phyloP scores from a whole-genome alignment of 1,140 invertebrate species.

The Drosophila yakuba region DNA sequence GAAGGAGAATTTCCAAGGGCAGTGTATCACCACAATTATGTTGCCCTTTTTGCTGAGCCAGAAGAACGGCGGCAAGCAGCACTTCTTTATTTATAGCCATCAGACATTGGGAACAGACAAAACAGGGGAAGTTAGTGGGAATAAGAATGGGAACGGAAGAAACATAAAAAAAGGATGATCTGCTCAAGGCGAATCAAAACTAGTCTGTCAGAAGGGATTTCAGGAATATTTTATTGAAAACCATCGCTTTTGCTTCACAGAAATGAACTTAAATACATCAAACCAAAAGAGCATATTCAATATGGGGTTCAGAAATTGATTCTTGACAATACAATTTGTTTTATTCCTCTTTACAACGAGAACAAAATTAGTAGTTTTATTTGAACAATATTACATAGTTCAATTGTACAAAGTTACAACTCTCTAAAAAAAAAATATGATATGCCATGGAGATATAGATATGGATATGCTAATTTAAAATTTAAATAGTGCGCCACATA shows the following conservation, averaged over 20 bases:
- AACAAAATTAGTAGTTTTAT: too few species aligned
- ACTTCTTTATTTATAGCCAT: constrained; percentile 52
- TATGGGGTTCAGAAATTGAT: too few species aligned
- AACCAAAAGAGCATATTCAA: too few species aligned
- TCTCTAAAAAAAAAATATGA: too few species aligned
- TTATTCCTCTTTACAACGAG: too few species aligned
- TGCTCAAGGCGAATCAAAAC: not conserved
- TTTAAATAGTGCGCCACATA: not conserved
- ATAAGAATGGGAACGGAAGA: constrained; percentile 13
- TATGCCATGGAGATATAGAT: too few species aligned
- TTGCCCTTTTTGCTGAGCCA: constrained; percentile 49
- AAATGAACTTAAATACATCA: not conserved
- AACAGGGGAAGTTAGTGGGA: constrained; percentile 2
- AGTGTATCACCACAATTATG: constrained; percentile 40
- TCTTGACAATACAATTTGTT: too few species aligned
- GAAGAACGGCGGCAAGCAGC: constrained; percentile 32
- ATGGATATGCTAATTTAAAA: not conserved
- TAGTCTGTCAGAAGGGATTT: not conserved
- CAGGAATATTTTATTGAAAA: not conserved
- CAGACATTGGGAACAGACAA: not conserved
- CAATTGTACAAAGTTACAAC: too few species aligned
- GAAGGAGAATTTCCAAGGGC: not conserved
- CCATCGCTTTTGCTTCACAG: not conserved
- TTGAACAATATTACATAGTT: too few species aligned
- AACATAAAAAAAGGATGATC: constrained; percentile 2